Evolutionary conservation across 2,888 invertebrate species (phyloP).

Genomic region (Biston stratarius): DNA sequence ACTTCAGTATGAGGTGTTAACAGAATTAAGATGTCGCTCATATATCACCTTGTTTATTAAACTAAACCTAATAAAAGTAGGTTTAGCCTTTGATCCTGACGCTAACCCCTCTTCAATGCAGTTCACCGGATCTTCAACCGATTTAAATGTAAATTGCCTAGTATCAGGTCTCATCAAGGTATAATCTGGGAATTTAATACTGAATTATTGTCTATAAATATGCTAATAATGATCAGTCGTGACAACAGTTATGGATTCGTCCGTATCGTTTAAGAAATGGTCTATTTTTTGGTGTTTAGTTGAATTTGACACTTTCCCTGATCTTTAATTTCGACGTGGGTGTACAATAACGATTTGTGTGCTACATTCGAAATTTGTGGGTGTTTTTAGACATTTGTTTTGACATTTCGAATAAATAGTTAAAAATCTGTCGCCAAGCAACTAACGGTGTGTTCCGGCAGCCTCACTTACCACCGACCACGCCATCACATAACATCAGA

Average conservation of each 20-base stretch:
- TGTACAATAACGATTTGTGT: slow-evolving; percentile 44
- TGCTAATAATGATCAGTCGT: slow-evolving; percentile 59
- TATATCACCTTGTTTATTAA: slow-evolving; percentile 44
- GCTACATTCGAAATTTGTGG: slow-evolving; percentile 27
- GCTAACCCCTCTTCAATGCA: slow-evolving; percentile 27
- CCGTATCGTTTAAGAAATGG: slow-evolving; percentile 46
- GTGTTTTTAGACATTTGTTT: slow-evolving; percentile 15
- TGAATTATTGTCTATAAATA: slow-evolving; percentile 70
- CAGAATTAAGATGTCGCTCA: slow-evolving; percentile 44
- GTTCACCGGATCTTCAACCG: slow-evolving; percentile 59
- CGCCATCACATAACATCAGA: too few relatives aligned
- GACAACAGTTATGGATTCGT: slow-evolving; percentile 56
- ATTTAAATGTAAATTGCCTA: slow-evolving; percentile 73
- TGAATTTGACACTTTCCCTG: slow-evolving; percentile 60
- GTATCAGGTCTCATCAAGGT: slow-evolving; percentile 68
- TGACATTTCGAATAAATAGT: neutral
- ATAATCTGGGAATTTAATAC: slow-evolving; percentile 69
- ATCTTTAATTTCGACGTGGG: slow-evolving; percentile 53
- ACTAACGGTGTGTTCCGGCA: too few relatives aligned
- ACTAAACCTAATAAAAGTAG: slow-evolving; percentile 24
- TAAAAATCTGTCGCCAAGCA: neutral
- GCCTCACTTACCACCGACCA: too few relatives aligned
- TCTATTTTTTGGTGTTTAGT: slow-evolving; percentile 53
- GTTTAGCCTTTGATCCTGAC: slow-evolving; percentile 32
- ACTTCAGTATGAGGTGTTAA: slow-evolving; percentile 38